Conservation (phyloP, 1,140 invertebrate genomes). For the Glossosoma conforme region DNA sequence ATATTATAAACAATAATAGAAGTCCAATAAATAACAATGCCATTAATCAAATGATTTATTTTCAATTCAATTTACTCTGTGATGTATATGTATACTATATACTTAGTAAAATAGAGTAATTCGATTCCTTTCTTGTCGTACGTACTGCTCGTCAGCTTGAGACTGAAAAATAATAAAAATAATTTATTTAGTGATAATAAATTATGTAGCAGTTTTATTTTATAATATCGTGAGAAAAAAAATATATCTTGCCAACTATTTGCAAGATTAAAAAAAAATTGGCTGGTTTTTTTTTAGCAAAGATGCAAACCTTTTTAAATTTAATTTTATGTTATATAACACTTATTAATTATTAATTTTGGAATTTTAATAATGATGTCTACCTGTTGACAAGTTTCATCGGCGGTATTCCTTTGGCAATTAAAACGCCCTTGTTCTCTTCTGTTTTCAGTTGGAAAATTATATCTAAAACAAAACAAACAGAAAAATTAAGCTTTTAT, state of each 20-base stretch:
- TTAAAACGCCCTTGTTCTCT: conserved; percentile 15
- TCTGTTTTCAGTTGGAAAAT: conserved; percentile 17
- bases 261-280: not conserved
- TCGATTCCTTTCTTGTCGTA: conserved; percentile 15
- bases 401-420: conserved; percentile 4
- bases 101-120: conserved; percentile 19
- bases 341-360: not conserved
- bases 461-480: conserved; percentile 14
- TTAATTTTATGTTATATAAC: too few relatives aligned
- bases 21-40: too few relatives aligned
- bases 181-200: not conserved
- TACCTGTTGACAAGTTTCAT: conserved; percentile 24
- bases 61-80: conserved; percentile 11
- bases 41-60: too few relatives aligned
- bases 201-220: not conserved
- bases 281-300: not conserved
- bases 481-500: not conserved
- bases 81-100: conserved; percentile 27
- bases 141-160: conserved; percentile 15
- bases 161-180: conserved; percentile 19
- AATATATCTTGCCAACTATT: not conserved
- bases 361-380: too few relatives aligned
- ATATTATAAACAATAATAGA: too few relatives aligned
- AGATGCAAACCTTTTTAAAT: too few relatives aligned
- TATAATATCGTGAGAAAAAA: not conserved